Evolutionary conservation across 2,888 invertebrate genomes (phyloP).

Genomic region (Orchesella flavescens): DNA sequence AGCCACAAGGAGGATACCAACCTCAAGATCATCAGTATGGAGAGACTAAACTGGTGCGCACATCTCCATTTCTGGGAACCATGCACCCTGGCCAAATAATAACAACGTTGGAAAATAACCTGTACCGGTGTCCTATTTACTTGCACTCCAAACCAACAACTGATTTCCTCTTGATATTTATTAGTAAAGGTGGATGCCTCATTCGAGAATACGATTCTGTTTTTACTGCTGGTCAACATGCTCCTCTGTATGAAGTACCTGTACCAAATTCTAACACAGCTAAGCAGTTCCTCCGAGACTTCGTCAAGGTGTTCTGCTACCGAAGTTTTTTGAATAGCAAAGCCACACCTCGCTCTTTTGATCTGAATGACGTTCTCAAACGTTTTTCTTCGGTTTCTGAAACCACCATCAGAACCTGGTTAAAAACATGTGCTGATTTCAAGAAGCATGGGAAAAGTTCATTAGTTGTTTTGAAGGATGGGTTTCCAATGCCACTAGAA

Average conservation of each 20-base stretch:
- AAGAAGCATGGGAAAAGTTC: conserved; percentile 85
- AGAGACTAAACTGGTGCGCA: conserved; percentile 77
- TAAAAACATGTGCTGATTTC: conserved; percentile 98
- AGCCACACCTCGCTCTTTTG: conserved; percentile 77
- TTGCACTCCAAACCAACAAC: conserved; percentile 84
- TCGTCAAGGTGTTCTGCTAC: conserved; percentile 98
- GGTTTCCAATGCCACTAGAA: conserved; percentile 95
- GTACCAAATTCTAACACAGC: conserved; percentile 99
- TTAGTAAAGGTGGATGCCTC: conserved; percentile 77
- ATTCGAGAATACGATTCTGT: conserved; percentile 91
- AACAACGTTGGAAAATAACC: conserved; percentile 95
- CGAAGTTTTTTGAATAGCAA: conserved; percentile 89
- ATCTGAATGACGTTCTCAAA: conserved; percentile 94
- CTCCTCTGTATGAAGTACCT: conserved; percentile 98
- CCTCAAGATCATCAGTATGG: conserved; percentile 74
- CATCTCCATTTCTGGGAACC: conserved; percentile 96
- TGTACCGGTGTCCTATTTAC: conserved; percentile 97
- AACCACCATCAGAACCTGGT: conserved; percentile 94
- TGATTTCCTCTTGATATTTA: conserved; percentile 96
- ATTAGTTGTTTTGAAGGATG: conserved; percentile 96
- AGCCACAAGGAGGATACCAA: conserved; percentile 79
- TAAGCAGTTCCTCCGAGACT: conserved; percentile 97
- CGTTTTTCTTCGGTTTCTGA: conserved; percentile 99
- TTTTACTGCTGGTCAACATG: conserved; percentile 95
- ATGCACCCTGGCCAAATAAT: conserved; percentile 94